Percentiles rank a stretch among this genome's conserved stretches.
Conservation (phyloP, 2,797 vertebrate genomes). For the Aplochiton taeniatus region DNA sequence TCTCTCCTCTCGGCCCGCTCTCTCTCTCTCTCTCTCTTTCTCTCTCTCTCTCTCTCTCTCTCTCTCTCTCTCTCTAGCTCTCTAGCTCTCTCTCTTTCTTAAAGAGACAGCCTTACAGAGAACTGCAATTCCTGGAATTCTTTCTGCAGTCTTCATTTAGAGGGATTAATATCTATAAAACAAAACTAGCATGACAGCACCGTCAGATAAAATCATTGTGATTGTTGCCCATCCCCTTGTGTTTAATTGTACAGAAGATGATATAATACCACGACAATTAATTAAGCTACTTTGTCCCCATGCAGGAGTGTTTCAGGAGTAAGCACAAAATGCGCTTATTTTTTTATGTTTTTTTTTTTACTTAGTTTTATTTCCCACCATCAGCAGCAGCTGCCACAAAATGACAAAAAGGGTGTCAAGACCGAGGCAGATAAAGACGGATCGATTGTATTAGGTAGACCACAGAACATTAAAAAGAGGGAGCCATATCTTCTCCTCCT, state of each 20-base stretch:
- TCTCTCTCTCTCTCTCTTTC: constrained; percentile 9
- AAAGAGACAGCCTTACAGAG: constrained; percentile 12
- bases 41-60: constrained; percentile 3
- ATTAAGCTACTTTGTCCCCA: not conserved
- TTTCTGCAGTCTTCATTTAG: not conserved
- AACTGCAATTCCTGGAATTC: not conserved
- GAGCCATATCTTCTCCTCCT: too few species aligned
- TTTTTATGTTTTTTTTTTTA: constrained; percentile 2
- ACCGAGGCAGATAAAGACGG: constrained; percentile 2
- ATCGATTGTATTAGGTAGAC: not conserved
- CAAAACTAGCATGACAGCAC: too few species aligned
- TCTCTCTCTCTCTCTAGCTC: constrained; percentile 23
- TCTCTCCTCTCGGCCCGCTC: constrained; percentile 5
- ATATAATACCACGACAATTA: not conserved
- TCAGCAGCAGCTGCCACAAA: constrained; percentile 5
- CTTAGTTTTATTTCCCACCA: too few species aligned
- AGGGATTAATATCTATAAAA: not conserved
- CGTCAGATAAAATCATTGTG: too few species aligned
- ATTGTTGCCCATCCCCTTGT: too few species aligned
- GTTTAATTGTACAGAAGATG: too few species aligned
- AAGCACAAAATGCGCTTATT: not conserved
- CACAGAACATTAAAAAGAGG: too few species aligned
- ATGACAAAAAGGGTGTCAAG: too few species aligned
- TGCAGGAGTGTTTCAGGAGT: constrained; percentile 1
- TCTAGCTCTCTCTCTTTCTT: constrained; percentile 22